Conservation (phyloP, 2,113 vertebrate genomes). For the Laticauda laticaudata region DNA sequence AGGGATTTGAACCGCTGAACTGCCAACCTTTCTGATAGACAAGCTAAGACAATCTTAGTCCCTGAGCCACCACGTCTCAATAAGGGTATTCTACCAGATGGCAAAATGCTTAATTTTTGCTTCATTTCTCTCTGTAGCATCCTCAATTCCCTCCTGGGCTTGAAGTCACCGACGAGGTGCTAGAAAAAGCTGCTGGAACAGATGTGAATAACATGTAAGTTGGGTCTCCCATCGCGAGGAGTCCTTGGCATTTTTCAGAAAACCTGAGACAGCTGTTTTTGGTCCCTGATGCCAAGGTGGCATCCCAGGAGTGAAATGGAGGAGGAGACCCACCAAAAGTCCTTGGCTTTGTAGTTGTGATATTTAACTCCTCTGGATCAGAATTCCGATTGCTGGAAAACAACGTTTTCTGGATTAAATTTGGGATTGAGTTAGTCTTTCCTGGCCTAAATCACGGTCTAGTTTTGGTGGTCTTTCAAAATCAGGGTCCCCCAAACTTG, state of each 20-base stretch:
- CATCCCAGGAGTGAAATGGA: neutral
- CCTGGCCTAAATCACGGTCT: no score
- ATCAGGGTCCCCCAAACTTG: no score
- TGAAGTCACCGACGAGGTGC: slow-evolving; percentile 85
- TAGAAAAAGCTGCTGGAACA: slow-evolving; percentile 88
- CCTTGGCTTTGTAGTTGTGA: neutral
- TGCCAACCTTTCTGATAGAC: no score
- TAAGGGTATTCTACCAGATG: neutral
- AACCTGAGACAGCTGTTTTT: neutral
- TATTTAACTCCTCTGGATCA: neutral
- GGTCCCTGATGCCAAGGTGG: neutral
- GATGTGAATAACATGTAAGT: slow-evolving; percentile 97
- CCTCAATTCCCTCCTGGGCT: slow-evolving; percentile 86
- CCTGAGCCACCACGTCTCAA: no score
- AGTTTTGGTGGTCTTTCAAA: no score
- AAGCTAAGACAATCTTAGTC: no score
- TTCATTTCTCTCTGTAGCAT: slow-evolving; percentile 69
- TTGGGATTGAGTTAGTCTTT: no score
- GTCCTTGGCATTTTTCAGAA: accelerated
- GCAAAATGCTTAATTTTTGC: accelerated
- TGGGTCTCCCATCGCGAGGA: neutral
- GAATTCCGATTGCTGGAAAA: neutral
- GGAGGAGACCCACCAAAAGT: neutral
- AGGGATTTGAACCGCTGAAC: no score
- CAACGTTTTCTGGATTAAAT: neutral